Percentiles rank a stretch among this genome's conserved stretches.
Evolutionary conservation across 2,888 invertebrate genomes (phyloP).

Genomic region (Barypeithes pellucidus): DNA sequence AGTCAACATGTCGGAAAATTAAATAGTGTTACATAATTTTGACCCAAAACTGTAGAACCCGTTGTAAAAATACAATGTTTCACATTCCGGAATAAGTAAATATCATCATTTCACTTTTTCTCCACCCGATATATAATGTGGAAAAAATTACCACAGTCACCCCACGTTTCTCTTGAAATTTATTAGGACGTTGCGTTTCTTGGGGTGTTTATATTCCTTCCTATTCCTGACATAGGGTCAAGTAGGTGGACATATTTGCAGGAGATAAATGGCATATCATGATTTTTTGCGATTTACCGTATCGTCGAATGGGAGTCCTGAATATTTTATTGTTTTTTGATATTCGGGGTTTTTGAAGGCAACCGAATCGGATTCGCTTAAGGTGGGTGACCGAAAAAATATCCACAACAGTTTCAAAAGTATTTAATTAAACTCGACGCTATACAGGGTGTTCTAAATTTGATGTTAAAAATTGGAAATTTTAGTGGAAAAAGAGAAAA

Average conservation of each 20-base stretch:
- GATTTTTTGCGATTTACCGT: slow-evolving; percentile 45
- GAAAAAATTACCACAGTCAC: slow-evolving; percentile 40
- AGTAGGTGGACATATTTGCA: slow-evolving; percentile 52
- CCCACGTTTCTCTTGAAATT: slow-evolving; percentile 40
- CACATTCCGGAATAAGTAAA: neutral
- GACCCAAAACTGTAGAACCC: no score
- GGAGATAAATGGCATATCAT: slow-evolving; percentile 45
- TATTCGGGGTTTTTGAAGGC: neutral
- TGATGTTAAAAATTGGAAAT: no score
- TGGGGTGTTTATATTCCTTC: slow-evolving; percentile 50
- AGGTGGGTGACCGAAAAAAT: no score
- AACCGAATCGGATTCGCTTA: no score
- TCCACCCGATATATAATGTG: slow-evolving; percentile 23
- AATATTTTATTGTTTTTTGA: slow-evolving; percentile 44
- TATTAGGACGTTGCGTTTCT: slow-evolving; percentile 51
- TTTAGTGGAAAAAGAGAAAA: no score
- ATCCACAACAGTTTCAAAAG: no score
- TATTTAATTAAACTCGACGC: no score
- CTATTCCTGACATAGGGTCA: slow-evolving; percentile 49
- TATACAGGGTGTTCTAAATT: no score
- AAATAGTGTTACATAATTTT: no score
- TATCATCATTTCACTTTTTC: slow-evolving; percentile 10
- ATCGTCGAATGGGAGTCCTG: slow-evolving; percentile 33
- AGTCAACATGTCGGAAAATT: no score
- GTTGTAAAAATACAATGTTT: no score